These are phyloP conservation scores for Alsophila aescularia DNA, from an alignment of 2,888 invertebrate genomes.

Conservation along the genomic window DNA sequence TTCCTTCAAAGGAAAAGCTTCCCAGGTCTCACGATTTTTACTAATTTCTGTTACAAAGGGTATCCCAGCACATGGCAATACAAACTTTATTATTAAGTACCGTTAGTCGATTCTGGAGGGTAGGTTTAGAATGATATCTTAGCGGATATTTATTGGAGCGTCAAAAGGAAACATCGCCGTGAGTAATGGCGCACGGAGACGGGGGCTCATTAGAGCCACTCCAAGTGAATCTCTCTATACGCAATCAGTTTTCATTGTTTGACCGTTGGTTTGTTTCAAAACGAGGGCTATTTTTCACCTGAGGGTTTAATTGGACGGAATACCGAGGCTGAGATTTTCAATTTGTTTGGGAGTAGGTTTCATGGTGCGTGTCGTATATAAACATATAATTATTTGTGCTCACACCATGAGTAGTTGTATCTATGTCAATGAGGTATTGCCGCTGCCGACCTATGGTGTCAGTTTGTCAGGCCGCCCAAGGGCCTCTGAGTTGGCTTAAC, in stretches of 20 bases:
- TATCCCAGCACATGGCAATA: neutral
- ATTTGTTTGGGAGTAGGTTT: too few relatives aligned
- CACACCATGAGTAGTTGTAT: too few relatives aligned
- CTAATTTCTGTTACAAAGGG: conserved; percentile 32
- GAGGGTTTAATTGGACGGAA: conserved; percentile 1
- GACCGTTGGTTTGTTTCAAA: conserved; percentile 23
- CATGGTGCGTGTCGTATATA: too few relatives aligned
- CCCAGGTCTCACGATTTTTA: conserved; percentile 32
- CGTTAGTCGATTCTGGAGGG: conserved; percentile 29
- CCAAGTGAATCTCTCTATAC: conserved; percentile 40
- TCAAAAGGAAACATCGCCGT: conserved; percentile 52
- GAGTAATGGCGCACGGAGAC: conserved; percentile 53
- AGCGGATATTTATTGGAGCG: conserved; percentile 59
- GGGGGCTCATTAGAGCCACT: conserved; percentile 56
- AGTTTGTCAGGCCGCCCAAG: too few relatives aligned
- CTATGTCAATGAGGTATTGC: too few relatives aligned
- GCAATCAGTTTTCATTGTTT: conserved; percentile 38
- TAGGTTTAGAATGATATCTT: conserved; percentile 40
- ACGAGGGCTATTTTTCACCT: conserved; percentile 13
- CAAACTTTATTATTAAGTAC: conserved; percentile 12
- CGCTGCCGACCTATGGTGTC: too few relatives aligned
- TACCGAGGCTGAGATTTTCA: neutral
- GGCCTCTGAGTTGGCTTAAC: too few relatives aligned
- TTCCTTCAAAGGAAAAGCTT: conserved; percentile 25
- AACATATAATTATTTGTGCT: too few relatives aligned